These are phyloP conservation scores for Pelvicachromis taeniatus DNA, from an alignment of 2,113 vertebrate species.

Conservation along the genomic window DNA sequence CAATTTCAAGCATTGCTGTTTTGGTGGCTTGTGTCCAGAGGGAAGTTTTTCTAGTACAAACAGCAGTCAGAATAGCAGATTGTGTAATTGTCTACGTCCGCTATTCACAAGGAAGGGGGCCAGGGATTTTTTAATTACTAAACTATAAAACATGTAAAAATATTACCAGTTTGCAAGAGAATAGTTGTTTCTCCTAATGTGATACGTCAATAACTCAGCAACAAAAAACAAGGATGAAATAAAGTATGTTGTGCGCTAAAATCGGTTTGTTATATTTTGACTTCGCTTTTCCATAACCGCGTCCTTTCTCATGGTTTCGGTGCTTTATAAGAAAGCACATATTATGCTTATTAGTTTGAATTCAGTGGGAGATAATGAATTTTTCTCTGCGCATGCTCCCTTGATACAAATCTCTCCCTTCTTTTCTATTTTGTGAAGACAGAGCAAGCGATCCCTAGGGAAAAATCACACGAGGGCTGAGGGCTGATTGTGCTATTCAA, in stretches of 20 bases:
- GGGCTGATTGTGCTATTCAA: slow-evolving; percentile 65
- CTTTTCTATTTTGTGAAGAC: slow-evolving; percentile 33
- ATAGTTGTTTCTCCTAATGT: not conserved
- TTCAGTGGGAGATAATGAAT: slow-evolving; percentile 31
- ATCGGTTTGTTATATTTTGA: not conserved
- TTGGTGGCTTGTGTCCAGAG: slow-evolving; percentile 37
- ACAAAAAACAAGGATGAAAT: not conserved
- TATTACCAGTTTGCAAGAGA: not conserved
- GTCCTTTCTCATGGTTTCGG: not conserved
- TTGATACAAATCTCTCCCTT: slow-evolving; percentile 23
- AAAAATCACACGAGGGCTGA: slow-evolving; percentile 33
- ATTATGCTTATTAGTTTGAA: slow-evolving; percentile 16
- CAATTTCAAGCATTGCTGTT: slow-evolving; percentile 58
- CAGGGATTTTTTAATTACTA: not conserved
- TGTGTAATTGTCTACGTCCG: slow-evolving; percentile 4
- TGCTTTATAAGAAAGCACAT: not conserved
- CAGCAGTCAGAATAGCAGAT: not conserved
- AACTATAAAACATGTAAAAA: slow-evolving; percentile 5
- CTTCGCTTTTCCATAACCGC: not conserved
- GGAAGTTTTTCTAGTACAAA: slow-evolving; percentile 23
- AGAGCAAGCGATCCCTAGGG: slow-evolving; percentile 23
- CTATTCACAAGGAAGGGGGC: not conserved
- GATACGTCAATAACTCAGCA: not conserved
- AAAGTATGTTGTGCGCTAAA: not conserved
- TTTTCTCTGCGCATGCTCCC: slow-evolving; percentile 20